Percentiles rank a stretch among this genome's conserved stretches.
These are phyloP conservation scores for Phaenicophaeus curvirostris DNA, from an alignment of 2,797 vertebrate genomes.

Conservation along the genomic window DNA sequence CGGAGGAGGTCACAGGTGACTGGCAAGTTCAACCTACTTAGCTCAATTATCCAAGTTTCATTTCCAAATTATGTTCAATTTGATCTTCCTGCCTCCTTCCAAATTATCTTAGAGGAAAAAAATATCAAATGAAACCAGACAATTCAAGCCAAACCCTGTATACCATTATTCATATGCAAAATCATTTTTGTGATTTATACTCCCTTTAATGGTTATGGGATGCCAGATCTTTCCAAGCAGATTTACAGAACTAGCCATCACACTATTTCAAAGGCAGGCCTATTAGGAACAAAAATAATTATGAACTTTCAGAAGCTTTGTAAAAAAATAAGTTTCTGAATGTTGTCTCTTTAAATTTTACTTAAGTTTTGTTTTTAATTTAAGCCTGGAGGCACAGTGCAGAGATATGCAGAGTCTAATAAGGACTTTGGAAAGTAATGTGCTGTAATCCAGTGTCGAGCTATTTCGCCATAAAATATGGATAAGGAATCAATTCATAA, in stretches of 20 bases:
- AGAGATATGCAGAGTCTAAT: conserved; percentile 37
- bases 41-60: conserved; percentile 75
- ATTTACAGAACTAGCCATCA: conserved; percentile 64
- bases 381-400: conserved; percentile 59
- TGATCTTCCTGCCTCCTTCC: conserved; percentile 62
- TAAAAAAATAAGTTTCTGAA: conserved; percentile 57
- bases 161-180: conserved; percentile 65
- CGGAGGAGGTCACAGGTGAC: conserved; percentile 71
- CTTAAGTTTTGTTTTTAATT: conserved; percentile 63
- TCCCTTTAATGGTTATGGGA: conserved; percentile 50
- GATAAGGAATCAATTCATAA: conserved; percentile 60
- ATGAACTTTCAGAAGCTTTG: conserved; percentile 49
- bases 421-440: conserved; percentile 35
- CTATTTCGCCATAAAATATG: conserved; percentile 57
- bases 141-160: conserved; percentile 58
- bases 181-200: conserved; percentile 58
- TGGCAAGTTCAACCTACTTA: conserved; percentile 73
- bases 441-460: background rate
- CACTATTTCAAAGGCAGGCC: conserved; percentile 62
- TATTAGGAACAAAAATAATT: conserved; percentile 65
- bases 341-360: conserved; percentile 68
- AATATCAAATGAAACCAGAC: conserved; percentile 56
- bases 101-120: conserved; percentile 37
- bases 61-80: conserved; percentile 74
- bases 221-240: conserved; percentile 37